Conservation (phyloP, 2,797 vertebrate genomes). For the Gambelia wislizenii region DNA sequence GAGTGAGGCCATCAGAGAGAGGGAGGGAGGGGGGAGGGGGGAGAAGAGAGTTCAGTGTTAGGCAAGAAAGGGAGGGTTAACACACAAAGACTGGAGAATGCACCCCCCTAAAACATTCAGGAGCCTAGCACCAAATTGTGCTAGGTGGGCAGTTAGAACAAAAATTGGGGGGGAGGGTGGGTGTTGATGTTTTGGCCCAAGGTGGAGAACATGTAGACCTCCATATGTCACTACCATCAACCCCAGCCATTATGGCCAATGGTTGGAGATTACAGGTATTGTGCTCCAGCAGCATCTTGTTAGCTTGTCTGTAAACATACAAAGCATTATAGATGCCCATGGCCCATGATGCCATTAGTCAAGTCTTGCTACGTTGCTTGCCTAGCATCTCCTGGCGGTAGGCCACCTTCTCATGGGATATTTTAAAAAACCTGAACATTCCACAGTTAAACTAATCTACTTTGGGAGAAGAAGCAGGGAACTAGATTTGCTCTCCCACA, state of each 20-base stretch:
- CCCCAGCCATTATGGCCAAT: neutral
- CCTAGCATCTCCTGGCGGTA: neutral
- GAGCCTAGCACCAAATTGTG: neutral
- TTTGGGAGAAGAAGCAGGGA: neutral
- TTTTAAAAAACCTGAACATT: neutral
- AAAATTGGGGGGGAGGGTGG: neutral
- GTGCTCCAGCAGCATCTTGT: neutral
- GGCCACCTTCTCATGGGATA: neutral
- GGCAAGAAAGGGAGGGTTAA: neutral
- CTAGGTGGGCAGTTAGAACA: neutral
- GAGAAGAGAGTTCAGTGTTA: neutral
- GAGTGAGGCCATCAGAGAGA: neutral
- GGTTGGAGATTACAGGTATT: neutral
- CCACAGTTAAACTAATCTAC: neutral
- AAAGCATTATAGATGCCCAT: neutral
- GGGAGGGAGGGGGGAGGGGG: neutral
- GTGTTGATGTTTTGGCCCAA: neutral
- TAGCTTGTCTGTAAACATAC: neutral
- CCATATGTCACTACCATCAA: neutral
- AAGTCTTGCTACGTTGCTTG: neutral
- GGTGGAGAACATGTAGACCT: neutral
- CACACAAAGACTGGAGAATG: neutral
- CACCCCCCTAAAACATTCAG: neutral
- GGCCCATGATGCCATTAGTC: neutral
- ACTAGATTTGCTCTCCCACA: neutral